phyloP scores from a whole-genome alignment of 2,797 vertebrate species.

The Chiloscyllium punctatum region DNA sequence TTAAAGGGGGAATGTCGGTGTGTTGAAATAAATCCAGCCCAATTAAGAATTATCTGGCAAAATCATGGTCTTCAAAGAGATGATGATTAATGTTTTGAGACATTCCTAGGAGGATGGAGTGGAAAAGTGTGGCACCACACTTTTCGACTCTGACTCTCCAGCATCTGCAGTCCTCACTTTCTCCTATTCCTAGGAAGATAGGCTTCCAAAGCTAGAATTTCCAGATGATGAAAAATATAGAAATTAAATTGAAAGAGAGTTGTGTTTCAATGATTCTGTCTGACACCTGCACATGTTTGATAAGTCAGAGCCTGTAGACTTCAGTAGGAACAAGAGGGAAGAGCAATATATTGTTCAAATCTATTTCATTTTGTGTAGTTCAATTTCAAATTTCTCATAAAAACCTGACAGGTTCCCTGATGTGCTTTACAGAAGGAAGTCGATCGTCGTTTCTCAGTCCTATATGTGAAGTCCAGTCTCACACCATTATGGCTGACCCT shows the following conservation, averaged over 20 bases:
- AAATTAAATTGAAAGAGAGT: background rate
- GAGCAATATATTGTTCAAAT: background rate
- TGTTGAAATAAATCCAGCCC: background rate
- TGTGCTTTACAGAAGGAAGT: no score
- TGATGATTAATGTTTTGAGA: background rate
- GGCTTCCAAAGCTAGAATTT: background rate
- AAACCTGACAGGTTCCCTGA: background rate
- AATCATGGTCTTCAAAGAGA: background rate
- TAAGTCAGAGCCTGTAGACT: background rate
- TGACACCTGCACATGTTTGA: background rate
- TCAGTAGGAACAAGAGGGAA: background rate
- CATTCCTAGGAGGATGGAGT: background rate
- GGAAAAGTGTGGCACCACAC: no score
- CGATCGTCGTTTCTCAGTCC: background rate
- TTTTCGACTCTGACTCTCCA: no score
- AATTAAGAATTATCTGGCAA: background rate
- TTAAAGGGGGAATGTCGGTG: background rate
- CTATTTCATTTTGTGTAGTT: background rate
- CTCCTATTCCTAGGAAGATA: no score
- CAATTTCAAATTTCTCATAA: background rate
- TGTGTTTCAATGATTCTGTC: background rate
- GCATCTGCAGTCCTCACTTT: no score
- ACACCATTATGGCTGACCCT: background rate
- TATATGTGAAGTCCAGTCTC: background rate
- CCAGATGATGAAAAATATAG: background rate